These are phyloP conservation scores for Sciurus niger DNA, from an alignment of 2,113 vertebrate species.

Conservation along the genomic window DNA sequence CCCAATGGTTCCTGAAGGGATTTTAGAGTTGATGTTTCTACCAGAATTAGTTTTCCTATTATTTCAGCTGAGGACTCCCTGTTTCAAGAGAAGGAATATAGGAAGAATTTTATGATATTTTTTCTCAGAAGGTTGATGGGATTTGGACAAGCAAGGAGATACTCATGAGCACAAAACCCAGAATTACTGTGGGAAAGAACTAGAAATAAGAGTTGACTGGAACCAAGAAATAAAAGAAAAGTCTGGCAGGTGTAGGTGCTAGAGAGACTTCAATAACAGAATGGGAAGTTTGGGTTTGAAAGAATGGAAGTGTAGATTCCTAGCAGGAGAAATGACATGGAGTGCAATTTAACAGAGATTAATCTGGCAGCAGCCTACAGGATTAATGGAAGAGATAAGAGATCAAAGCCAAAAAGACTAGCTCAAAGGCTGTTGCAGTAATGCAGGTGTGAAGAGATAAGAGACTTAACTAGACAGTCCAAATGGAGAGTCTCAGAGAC, in stretches of 20 bases:
- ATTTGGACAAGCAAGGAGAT: background rate
- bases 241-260: background rate
- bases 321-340: conserved; percentile 22
- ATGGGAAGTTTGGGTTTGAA: background rate
- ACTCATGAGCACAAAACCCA: background rate
- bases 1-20: background rate
- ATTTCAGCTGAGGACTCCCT: background rate
- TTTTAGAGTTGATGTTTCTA: background rate
- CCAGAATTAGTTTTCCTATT: conserved; percentile 34
- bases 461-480: conserved; percentile 50
- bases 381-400: conserved; percentile 80
- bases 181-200: conserved; percentile 11
- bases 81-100: background rate
- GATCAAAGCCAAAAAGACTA: conserved; percentile 73
- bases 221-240: conserved; percentile 42
- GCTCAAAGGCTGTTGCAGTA: conserved; percentile 49
- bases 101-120: background rate
- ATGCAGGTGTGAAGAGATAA: conserved; percentile 78
- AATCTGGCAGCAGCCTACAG: conserved; percentile 61
- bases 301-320: conserved; percentile 22
- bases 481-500: conserved; percentile 58
- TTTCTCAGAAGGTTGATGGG: background rate
- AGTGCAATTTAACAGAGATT: conserved; percentile 56
- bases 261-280: conserved; percentile 13
- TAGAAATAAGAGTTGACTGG: background rate